Percentiles rank a stretch among this genome's conserved stretches.
Conservation (phyloP, 1,140 invertebrate genomes). For the honey bee (Apis mellifera) region Amel_HAv3.1 CM009942.2:8106001-8106500, state of each 20-base stretch:
- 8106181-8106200: constrained; percentile 65
- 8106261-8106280: constrained; percentile 25
- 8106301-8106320: constrained; percentile 49
- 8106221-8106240: constrained; percentile 30
- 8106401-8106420: not conserved
- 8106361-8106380: constrained; percentile 47
- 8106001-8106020: constrained; percentile 64
- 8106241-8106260: constrained; percentile 37
- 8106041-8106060: constrained; percentile 55
- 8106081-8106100: constrained; percentile 69
- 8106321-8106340: constrained; percentile 42
- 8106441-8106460: not conserved
- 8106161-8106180: constrained; percentile 60
- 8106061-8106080: constrained; percentile 52
- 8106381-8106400: constrained; percentile 21
- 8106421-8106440: not conserved
- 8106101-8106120: constrained; percentile 44
- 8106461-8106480: not conserved
- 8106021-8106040: constrained; percentile 62
- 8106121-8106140: constrained; percentile 26
- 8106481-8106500: not conserved
- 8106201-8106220: constrained; percentile 26
- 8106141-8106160: constrained; percentile 54
- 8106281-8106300: constrained; percentile 44
- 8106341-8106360: constrained; percentile 44